Evolutionary conservation across 2,888 invertebrate genomes (phyloP).

Genomic region (Augiades crinisus): DNA sequence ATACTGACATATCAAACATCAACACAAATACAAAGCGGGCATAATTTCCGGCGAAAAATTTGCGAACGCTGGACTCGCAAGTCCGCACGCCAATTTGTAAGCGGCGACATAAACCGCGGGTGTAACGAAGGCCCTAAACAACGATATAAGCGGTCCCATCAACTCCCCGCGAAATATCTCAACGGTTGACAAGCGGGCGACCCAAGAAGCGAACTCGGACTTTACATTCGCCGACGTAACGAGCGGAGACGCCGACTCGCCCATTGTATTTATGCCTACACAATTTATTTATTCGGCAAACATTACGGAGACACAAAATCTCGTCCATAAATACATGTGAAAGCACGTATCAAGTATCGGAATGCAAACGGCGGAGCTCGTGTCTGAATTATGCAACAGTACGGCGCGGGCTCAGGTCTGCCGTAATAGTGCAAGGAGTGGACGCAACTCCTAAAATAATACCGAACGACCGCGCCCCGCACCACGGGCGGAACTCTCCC

Average conservation of each 20-base stretch:
- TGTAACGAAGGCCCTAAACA: conserved; percentile 78
- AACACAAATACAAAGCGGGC: conserved; percentile 54
- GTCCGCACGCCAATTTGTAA: conserved; percentile 72
- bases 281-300: conserved; percentile 80
- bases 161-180: conserved; percentile 66
- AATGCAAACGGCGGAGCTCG: conserved; percentile 78
- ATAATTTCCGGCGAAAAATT: conserved; percentile 47
- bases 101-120: conserved; percentile 68
- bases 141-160: conserved; percentile 61
- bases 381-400: conserved; percentile 80
- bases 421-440: conserved; percentile 71
- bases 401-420: conserved; percentile 59
- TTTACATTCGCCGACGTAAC: conserved; percentile 79
- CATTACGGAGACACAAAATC: conserved; percentile 81
- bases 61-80: conserved; percentile 43
- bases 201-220: conserved; percentile 67
- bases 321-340: conserved; percentile 81
- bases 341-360: conserved; percentile 81
- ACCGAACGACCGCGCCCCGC: conserved; percentile 38
- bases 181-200: conserved; percentile 70
- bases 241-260: conserved; percentile 70
- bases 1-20: conserved; percentile 1
- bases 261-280: conserved; percentile 80
- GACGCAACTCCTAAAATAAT: conserved; percentile 70
- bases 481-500: conserved; percentile 31